These are phyloP conservation scores for Aythya baeri DNA, from an alignment of 2,113 vertebrate species.

Conservation along the genomic window DNA sequence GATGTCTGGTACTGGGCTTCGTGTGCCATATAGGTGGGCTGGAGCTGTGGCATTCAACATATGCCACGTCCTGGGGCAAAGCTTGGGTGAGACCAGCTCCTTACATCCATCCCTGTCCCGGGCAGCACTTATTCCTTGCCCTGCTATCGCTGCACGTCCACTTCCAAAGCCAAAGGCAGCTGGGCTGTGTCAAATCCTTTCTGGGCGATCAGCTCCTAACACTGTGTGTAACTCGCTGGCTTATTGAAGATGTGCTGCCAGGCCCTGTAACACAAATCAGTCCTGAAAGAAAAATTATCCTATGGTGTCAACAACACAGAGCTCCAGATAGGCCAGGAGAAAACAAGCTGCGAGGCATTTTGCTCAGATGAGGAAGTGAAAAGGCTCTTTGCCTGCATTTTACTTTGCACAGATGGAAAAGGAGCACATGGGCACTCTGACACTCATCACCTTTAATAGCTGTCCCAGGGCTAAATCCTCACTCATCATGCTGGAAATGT, in stretches of 20 bases:
- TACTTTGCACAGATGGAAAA: conserved; percentile 10
- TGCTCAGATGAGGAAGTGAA: conserved; percentile 2
- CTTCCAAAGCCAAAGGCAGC: background rate
- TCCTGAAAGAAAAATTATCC: background rate
- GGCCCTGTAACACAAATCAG: background rate
- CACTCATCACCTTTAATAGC: conserved; percentile 15
- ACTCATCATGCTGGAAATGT: background rate
- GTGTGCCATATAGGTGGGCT: background rate
- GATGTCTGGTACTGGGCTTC: background rate
- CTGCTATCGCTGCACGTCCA: background rate
- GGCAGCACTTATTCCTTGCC: background rate
- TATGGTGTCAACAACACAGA: background rate
- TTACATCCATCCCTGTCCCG: background rate
- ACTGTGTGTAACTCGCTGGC: background rate
- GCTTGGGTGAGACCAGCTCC: background rate
- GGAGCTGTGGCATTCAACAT: background rate
- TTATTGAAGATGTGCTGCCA: rapidly evolving
- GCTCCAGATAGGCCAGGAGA: background rate
- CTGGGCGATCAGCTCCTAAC: background rate
- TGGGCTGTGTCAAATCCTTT: background rate
- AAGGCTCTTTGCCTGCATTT: conserved; percentile 25
- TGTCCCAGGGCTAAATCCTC: conserved; percentile 28
- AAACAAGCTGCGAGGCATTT: conserved; percentile 9
- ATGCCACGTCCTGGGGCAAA: background rate
- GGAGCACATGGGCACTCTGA: background rate